Conservation (phyloP, 2,113 vertebrate genomes). For the Lipotes vexillifer region DNA sequence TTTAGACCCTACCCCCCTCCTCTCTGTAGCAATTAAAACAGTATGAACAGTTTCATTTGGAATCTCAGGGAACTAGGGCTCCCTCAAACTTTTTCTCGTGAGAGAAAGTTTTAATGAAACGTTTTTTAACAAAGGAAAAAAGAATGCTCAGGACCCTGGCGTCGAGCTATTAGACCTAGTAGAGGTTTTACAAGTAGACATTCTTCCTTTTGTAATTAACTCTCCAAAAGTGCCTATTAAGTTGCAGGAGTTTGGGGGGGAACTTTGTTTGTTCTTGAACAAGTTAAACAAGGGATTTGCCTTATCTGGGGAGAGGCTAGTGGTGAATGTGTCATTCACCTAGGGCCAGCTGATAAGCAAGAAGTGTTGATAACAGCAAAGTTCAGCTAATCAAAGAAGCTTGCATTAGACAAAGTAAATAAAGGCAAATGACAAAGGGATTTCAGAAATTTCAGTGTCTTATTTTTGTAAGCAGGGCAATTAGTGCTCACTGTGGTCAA, state of each 20-base stretch:
- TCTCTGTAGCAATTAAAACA: slow-evolving; percentile 10
- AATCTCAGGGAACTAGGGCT: background rate
- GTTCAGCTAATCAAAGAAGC: slow-evolving; percentile 81
- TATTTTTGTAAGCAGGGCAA: slow-evolving; percentile 72
- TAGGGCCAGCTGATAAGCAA: slow-evolving; percentile 77
- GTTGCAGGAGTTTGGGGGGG: slow-evolving; percentile 64
- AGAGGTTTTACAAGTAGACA: slow-evolving; percentile 58
- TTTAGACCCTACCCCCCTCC: background rate
- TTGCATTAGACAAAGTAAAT: slow-evolving; percentile 78
- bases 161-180: slow-evolving; percentile 1
- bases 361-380: slow-evolving; percentile 79
- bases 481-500: slow-evolving; percentile 66
- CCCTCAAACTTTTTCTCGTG: slow-evolving; percentile 61
- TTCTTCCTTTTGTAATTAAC: slow-evolving; percentile 70
- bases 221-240: slow-evolving; percentile 77
- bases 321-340: slow-evolving; percentile 82
- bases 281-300: slow-evolving; percentile 82
- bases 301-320: slow-evolving; percentile 82
- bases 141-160: slow-evolving; percentile 33
- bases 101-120: slow-evolving; percentile 16
- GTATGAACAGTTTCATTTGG: background rate
- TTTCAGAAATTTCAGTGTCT: slow-evolving; percentile 74
- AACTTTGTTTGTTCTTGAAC: slow-evolving; percentile 77
- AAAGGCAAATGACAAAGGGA: slow-evolving; percentile 73
- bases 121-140: background rate